A percentile compares a stretch with the other conserved stretches of the same genome.
phyloP scores from a whole-genome alignment of 2,797 vertebrate genomes.

The Tenualosa thibaudeaui region DNA sequence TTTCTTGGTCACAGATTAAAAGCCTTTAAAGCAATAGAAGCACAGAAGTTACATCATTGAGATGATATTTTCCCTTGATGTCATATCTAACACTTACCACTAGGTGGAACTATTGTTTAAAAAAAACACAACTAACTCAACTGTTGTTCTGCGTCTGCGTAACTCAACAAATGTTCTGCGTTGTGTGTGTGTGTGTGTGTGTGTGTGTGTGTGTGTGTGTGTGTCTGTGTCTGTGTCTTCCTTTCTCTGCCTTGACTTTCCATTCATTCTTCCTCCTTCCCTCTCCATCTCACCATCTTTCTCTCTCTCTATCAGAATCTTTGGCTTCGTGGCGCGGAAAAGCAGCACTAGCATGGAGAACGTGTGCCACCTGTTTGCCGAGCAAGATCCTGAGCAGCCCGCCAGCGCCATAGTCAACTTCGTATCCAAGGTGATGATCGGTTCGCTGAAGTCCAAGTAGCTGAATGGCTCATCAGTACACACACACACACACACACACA shows the following conservation, averaged over 20 bases:
- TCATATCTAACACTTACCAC: neutral
- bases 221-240: neutral
- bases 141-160: neutral
- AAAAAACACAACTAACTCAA: neutral
- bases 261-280: no score
- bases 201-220: conserved; percentile 1
- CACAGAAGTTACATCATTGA: neutral
- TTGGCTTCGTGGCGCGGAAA: conserved; percentile 93
- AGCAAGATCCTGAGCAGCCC: conserved; percentile 94
- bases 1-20: neutral
- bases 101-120: neutral
- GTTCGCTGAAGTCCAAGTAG: conserved; percentile 76
- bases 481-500: neutral
- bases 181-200: conserved; percentile 1
- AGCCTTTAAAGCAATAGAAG: neutral
- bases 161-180: neutral
- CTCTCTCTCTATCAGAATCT: conserved; percentile 76
- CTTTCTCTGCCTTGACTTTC: neutral
- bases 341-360: conserved; percentile 91
- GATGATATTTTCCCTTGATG: neutral
- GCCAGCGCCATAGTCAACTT: conserved; percentile 98
- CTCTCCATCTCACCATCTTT: neutral
- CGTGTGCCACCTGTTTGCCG: conserved; percentile 92
- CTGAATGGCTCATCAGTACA: neutral
- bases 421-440: conserved; percentile 98